Evolutionary conservation across 2,888 invertebrate species (phyloP).

Genomic region (Coelopa pilipes): DNA sequence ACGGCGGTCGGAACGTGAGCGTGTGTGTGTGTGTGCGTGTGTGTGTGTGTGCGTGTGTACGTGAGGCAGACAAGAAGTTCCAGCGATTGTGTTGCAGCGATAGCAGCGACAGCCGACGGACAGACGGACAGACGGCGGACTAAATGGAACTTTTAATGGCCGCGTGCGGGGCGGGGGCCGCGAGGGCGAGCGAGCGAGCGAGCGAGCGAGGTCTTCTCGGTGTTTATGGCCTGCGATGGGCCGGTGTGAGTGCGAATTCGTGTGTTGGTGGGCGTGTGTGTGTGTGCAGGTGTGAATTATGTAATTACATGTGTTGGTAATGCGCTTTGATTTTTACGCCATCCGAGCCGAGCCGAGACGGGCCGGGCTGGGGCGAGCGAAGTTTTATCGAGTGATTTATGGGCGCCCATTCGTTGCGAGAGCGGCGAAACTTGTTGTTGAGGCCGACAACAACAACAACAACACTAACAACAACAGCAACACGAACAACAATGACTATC

Average conservation of each 20-base stretch:
- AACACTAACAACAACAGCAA: too few species aligned
- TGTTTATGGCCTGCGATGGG: too few species aligned
- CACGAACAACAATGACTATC: too few species aligned
- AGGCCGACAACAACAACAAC: too few species aligned
- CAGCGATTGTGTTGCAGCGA: slow-evolving; percentile 18
- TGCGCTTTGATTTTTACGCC: neutral
- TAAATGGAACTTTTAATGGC: slow-evolving; percentile 15
- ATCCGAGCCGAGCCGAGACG: too few species aligned
- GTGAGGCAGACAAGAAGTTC: neutral
- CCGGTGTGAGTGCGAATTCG: too few species aligned
- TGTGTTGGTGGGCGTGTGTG: neutral
- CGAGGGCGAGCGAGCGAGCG: too few species aligned
- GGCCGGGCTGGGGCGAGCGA: neutral
- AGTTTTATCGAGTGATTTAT: slow-evolving; percentile 29
- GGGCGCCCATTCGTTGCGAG: slow-evolving; percentile 9
- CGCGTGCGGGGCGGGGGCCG: neutral
- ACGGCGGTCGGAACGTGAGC: neutral
- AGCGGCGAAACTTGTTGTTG: too few species aligned
- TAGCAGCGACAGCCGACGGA: neutral
- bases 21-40: neutral
- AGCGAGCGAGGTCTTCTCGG: too few species aligned
- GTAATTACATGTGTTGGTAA: slow-evolving; percentile 21
- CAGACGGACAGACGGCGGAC: neutral
- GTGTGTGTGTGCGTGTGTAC: neutral
- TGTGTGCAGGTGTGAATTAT: slow-evolving; percentile 26